Base-by-base conservation (phyloP, 2,888 invertebrate genomes). In the Epinotia demarniana region DNA sequence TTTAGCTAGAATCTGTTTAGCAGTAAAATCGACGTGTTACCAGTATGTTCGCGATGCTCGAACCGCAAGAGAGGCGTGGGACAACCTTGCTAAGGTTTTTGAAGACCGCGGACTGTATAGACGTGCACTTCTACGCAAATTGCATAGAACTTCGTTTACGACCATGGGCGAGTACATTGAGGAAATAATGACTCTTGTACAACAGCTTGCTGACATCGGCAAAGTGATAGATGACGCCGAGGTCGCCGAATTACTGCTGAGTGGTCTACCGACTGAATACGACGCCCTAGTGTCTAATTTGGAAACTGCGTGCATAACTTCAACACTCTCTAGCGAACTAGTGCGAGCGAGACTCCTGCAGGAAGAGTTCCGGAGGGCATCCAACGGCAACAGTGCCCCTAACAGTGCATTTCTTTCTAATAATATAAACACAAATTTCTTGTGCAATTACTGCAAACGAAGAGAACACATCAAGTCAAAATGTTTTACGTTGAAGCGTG, bases 81-180 rank as follows among this genome's bases (percentile, higher is more conserved):
- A 67, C 0, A 60, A 43, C 13, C 53, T 73, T 0, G 43, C 73
- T 0, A 23, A 60, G 1, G 27, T 39, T 9, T 72, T 72, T 43
- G 66, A 73, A 23, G 67, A 73, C 33, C 49, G 27, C 23, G 67
- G 67, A 1, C 27, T 67, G 18, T 61, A 67, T 19, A 39, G 61
- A 6, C 49, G 61, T 1, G 61, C 61, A 0, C 27, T 67, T 12
- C 18, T 73, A 13, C 3, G 67, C 4, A 49, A 67, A 13, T 9
- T 67, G 5, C 73, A 73, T 16, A 27, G 4, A 3, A 27, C 3
- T 3, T 2, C 3, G 2, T 27, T 27, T n/a, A 55, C 55, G 3
- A 58, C 23, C 9, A 69, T 69, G 68, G 9, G 19, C 9, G 68
- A 58, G 0, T 69, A 69, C 13, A 60, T 58, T 0, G 16, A 69